Conservation (phyloP, 2,113 vertebrate species). For the Suncus etruscus region DNA sequence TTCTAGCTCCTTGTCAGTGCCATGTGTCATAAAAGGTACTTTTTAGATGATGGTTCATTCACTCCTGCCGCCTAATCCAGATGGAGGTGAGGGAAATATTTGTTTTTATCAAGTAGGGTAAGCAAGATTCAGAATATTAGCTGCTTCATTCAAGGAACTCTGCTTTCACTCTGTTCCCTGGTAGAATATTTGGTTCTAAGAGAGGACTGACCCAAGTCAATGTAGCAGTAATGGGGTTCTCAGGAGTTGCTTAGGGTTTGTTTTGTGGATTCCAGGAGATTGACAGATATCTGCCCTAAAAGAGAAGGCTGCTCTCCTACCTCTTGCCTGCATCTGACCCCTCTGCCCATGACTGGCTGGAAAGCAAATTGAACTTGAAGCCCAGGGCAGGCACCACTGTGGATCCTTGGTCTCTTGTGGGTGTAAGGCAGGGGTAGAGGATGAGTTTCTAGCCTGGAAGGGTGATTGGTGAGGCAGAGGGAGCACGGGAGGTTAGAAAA, state of each 20-base stretch:
- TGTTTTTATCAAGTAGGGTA: background rate
- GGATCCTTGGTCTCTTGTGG: background rate
- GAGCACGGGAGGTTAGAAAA: background rate
- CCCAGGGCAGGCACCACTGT: background rate
- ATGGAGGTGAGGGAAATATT: background rate
- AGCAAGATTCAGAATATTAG: background rate
- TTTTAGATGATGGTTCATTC: background rate
- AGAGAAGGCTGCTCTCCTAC: background rate
- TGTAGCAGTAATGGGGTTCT: background rate
- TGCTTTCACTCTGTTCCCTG: background rate
- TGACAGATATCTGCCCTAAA: rapidly evolving
- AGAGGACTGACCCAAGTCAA: background rate
- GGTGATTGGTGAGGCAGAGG: background rate
- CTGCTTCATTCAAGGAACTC: background rate
- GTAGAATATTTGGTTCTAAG: rapidly evolving
- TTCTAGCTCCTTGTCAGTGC: background rate
- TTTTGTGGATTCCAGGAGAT: background rate
- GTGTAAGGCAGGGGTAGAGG: background rate
- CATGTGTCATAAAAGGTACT: background rate
- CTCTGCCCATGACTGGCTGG: background rate
- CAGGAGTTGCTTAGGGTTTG: background rate
- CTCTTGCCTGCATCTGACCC: background rate
- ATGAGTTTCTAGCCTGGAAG: rapidly evolving
- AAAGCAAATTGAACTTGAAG: background rate
- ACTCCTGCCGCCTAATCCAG: background rate